These are phyloP conservation scores for Orycteropus afer DNA, from an alignment of 2,113 vertebrate species.

Conservation along the genomic window DNA sequence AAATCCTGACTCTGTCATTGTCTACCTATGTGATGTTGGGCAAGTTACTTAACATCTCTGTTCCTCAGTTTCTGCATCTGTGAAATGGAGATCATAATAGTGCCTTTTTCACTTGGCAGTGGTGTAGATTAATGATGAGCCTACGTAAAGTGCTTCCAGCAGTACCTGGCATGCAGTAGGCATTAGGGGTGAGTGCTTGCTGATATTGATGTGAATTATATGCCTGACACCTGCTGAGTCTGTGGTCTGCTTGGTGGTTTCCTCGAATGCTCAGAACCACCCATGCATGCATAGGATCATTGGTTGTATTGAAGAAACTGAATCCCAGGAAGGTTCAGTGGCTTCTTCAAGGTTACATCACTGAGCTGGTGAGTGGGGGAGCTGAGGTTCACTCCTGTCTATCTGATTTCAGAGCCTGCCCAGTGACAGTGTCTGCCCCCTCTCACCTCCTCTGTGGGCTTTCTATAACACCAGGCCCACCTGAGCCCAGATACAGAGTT, in stretches of 20 bases:
- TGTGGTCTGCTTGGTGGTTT: not conserved
- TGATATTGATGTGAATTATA: fast-evolving
- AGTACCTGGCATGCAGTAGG: not conserved
- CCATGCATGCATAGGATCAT: fast-evolving
- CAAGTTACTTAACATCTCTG: not conserved
- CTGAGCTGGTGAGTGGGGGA: not conserved
- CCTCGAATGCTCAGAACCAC: not conserved
- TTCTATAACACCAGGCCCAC: fast-evolving
- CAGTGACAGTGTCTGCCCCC: fast-evolving
- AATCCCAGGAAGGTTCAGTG: not conserved
- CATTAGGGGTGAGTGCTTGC: fast-evolving
- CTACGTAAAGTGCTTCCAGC: fast-evolving
- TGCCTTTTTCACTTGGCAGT: not conserved
- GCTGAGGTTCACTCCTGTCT: not conserved
- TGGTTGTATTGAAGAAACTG: not conserved
- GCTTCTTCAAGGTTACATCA: not conserved
- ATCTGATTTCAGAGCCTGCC: not conserved
- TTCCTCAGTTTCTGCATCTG: not conserved
- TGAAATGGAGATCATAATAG: not conserved
- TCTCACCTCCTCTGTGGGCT: not conserved
- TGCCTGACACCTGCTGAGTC: not conserved
- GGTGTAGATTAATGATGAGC: not conserved
- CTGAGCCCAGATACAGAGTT: not conserved
- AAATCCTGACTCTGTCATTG: not conserved
- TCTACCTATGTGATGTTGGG: not conserved